Base-by-base conservation (phyloP, 2,797 vertebrate species). In the Anabacerthia variegaticeps region DNA sequence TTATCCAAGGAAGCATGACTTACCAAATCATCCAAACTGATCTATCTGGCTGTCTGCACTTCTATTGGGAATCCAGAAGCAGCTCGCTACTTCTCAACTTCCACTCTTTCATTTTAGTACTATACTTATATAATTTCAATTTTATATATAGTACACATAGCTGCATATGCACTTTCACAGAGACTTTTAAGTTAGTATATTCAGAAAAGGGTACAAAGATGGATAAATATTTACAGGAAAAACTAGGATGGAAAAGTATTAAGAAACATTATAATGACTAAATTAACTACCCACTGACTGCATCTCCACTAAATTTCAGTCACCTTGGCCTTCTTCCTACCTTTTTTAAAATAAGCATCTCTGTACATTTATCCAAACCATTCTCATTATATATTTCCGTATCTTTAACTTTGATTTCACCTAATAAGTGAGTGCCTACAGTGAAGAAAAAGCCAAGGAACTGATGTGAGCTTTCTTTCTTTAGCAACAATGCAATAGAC, bases 371-470 rank as follows among this genome's bases (percentile, higher is more conserved):
- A 73, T 21, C 34, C 56, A 88, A 85, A 93, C 27, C 17, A n/a
- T 23, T 43, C 61, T 89, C 76, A 72, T 83, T 65, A 91, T 65
- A 10, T 51, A 77, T 72, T 96, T 95, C 85, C 0, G 0, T 56
- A 72, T 72, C 76, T 94, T 71, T 61, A 88, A 61, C 68, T 91
- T 81, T 83, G 68, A 82, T 65, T 74, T 94, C 41, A 85, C 19
- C n/a, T 71, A 77, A 82, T n/a, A 71, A 85, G 12, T 77, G 41
- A 80, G 30, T 21, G 41, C 41, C 56, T 10, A 41, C 8, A 56
- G 17, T 12, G 39, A 77, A 89, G 28, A 61, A 80, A 67, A 28
- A 61, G 56, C 0, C 46, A 68, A 34, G 49, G 32, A 88, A 83
- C 28, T 61, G 39, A 74, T 23, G 19, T 1, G 12, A 85, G 28